These are phyloP conservation scores for Ectemnius cavifrons DNA, from an alignment of 2,888 invertebrate genomes.

Conservation along the genomic window DNA sequence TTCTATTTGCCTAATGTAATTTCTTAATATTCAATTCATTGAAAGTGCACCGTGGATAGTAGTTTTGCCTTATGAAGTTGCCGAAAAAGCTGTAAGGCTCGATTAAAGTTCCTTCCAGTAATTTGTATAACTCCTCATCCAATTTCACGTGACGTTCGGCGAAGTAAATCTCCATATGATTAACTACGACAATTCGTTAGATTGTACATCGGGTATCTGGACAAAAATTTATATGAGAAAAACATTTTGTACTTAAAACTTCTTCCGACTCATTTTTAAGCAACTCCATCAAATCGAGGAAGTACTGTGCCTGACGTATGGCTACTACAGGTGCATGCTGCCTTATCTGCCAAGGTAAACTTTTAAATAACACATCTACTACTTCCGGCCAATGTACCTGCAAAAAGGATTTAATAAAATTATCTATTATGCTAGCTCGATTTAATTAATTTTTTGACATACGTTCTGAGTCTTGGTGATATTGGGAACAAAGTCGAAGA, in stretches of 20 bases:
- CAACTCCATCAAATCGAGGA: not conserved
- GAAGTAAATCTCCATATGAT: constrained; percentile 1
- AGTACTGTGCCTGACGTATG: not conserved
- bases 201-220: too few relatives aligned
- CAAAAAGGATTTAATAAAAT: too few relatives aligned
- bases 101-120: not conserved
- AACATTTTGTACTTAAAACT: not conserved
- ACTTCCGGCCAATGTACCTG: too few relatives aligned
- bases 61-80: not conserved
- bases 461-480: too few relatives aligned
- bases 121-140: not conserved
- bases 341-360: too few relatives aligned
- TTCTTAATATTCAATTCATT: not conserved
- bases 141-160: not conserved
- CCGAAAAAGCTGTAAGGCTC: not conserved
- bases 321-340: not conserved
- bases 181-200: not conserved
- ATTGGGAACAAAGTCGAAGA: too few relatives aligned
- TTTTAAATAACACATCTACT: too few relatives aligned
- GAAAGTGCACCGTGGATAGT: not conserved
- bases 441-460: too few relatives aligned
- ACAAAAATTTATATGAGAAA: too few relatives aligned
- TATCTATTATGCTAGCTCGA: too few relatives aligned
- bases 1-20: not conserved
- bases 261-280: not conserved